These are phyloP conservation scores for Batillaria attramentaria DNA, from an alignment of 1,140 invertebrate species.

Conservation along the genomic window DNA sequence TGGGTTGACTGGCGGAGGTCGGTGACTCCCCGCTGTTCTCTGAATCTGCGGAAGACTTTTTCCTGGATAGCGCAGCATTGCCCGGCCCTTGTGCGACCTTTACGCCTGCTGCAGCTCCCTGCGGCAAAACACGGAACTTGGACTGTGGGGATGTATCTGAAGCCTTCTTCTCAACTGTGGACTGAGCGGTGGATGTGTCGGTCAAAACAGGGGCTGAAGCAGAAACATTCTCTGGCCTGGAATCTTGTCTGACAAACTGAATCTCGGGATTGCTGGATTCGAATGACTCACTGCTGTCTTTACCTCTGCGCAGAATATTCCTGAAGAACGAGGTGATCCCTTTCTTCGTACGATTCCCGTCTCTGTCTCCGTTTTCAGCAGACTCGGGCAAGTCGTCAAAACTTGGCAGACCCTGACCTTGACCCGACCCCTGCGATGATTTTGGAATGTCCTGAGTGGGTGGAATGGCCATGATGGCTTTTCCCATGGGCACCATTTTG, in stretches of 20 bases:
- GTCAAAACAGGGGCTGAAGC: conserved; percentile 13
- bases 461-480: conserved; percentile 46
- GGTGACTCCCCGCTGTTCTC: neutral
- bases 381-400: conserved; percentile 27
- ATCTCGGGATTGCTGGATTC: conserved; percentile 50
- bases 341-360: conserved; percentile 38
- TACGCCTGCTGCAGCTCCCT: neutral
- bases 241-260: conserved; percentile 32
- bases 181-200: neutral
- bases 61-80: neutral
- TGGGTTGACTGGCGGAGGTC: neutral
- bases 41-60: no score
- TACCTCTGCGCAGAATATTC: conserved; percentile 57
- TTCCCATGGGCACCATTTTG: conserved; percentile 62
- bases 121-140: conserved; percentile 38
- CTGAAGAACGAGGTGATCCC: conserved; percentile 63
- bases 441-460: conserved; percentile 28
- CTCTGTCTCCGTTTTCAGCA: neutral
- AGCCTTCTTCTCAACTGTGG: conserved; percentile 19
- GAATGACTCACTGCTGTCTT: conserved; percentile 50
- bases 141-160: conserved; percentile 28
- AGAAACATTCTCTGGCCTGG: conserved; percentile 11
- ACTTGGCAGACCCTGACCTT: conserved; percentile 13
- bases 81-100: neutral
- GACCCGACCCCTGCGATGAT: neutral